Percentiles rank a stretch among this genome's conserved stretches.
Evolutionary conservation across 1,140 invertebrate species (phyloP).

Genomic region (Zaprionus africanus): DNA sequence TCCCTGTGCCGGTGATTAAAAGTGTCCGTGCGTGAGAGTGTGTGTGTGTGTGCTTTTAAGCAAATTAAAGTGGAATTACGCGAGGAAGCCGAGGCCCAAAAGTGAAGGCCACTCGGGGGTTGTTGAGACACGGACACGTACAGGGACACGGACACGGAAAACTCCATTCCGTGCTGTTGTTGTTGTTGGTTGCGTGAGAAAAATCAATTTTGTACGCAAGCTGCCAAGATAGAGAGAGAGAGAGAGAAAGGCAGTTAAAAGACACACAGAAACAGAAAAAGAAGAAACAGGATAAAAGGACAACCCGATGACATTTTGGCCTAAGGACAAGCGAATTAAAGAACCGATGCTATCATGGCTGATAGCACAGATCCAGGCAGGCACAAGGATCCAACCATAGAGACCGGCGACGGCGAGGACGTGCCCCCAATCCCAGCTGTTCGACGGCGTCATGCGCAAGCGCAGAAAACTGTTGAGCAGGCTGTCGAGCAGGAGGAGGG

Average conservation of each 20-base stretch:
- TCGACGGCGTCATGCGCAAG: constrained; percentile 73
- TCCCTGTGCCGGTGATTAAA: constrained; percentile 40
- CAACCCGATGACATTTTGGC: constrained; percentile 68
- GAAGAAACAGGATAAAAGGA: constrained; percentile 28
- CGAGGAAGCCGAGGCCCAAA: constrained; percentile 10
- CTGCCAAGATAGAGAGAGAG: constrained; percentile 26
- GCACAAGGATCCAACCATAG: constrained; percentile 74
- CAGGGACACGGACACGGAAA: constrained; percentile 29
- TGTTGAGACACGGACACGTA: constrained; percentile 35
- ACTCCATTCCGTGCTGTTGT: constrained; percentile 52
- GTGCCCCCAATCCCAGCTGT: constrained; percentile 77
- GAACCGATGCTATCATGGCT: constrained; percentile 81
- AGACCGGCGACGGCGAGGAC: constrained; percentile 51
- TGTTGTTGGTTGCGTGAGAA: constrained; percentile 72
- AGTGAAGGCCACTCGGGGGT: constrained; percentile 67
- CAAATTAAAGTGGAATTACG: constrained; percentile 67
- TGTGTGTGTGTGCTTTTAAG: constrained; percentile 53
- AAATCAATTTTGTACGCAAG: constrained; percentile 76
- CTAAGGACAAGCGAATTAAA: constrained; percentile 45
- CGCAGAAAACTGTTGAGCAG: constrained; percentile 55
- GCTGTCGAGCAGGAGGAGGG: constrained; percentile 21
- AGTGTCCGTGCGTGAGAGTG: constrained; percentile 9
- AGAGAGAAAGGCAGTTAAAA: constrained; percentile 1
- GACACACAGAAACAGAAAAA: background rate
- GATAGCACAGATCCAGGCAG: constrained; percentile 77